Evolutionary conservation across 2,113 vertebrate species (phyloP), one percentile per base, ranked within the genome.

Genomic region (Noctilio leporinus): DNA sequence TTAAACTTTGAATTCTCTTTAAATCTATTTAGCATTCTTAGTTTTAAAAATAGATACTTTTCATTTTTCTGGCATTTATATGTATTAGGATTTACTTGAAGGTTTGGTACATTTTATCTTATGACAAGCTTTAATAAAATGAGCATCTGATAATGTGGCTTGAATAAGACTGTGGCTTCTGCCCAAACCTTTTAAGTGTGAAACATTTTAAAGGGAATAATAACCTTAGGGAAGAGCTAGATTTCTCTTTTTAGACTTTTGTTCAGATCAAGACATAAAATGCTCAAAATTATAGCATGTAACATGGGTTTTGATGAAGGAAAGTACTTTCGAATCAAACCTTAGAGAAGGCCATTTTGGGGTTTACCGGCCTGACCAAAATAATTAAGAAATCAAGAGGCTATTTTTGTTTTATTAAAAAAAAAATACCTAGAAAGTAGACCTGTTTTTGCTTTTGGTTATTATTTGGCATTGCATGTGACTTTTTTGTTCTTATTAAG

Each of bases 41-140:
- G 45, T 95, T 95, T 84, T 75, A 91, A 94, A 93, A 86, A 86
- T 92, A 91, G 40, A 67, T 33, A 92, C 24, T 81, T 88, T 7
- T 6, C 43, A 69, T 64, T 93, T 96, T 94, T 53, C 45, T 87
- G 51, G 30, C 59, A 90, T 0, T 73, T 92, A 15, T 53, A 30
- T 76, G 28, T 93, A 47, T 67, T 89, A 64, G 3, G 62, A 92
- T 90, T 95, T 95, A 80, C 89, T 95, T 83, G 45, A 91, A 10
- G 22, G 12, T 59, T 94, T 91, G 28, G 10, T 84, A 20, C 19
- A 51, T 70, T 69, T 92, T 90, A 26, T 57, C 33, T 72, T 65
- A 65, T 2, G 24, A 73, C 2, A 89, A 51, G 26, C 19, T 59
- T 84, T 70, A 76, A 83, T 93, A 78, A 53, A 96, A 33, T 89